Evolutionary conservation across 2,113 vertebrate genomes (phyloP).

Genomic region (Puma concolor): DNA sequence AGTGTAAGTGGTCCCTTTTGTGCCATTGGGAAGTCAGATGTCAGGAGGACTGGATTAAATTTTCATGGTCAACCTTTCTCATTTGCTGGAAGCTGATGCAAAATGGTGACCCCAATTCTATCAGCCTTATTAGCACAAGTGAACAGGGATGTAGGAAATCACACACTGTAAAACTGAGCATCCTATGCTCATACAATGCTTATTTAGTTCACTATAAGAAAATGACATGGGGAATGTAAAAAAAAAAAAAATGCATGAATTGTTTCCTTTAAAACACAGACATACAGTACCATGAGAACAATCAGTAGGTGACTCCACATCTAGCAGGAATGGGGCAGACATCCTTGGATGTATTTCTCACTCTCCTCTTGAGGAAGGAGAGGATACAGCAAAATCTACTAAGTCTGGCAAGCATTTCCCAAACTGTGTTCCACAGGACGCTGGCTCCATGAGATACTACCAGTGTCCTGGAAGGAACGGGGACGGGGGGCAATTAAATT

Average conservation of each 20-base stretch:
- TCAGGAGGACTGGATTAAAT: background rate
- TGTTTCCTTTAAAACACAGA: background rate
- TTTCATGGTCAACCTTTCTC: background rate
- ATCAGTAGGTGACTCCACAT: background rate
- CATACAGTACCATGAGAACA: background rate
- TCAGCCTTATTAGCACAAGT: background rate
- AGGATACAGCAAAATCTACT: background rate
- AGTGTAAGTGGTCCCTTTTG: background rate
- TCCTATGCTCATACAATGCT: background rate
- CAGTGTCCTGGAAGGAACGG: too few relatives aligned
- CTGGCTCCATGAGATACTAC: background rate
- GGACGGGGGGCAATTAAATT: background rate
- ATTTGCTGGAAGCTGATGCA: background rate
- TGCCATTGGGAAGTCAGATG: background rate
- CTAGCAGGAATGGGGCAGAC: background rate
- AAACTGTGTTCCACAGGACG: background rate
- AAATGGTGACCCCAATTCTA: background rate
- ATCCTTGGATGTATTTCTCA: background rate
- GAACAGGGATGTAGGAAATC: background rate
- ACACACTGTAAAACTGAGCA: background rate
- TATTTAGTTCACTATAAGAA: background rate
- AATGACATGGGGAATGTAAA: background rate
- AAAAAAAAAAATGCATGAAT: background rate
- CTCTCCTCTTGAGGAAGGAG: background rate
- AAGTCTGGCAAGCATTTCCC: background rate